Evolutionary conservation across 1,140 invertebrate genomes (phyloP).

Genomic region (Holotrichia oblita): DNA sequence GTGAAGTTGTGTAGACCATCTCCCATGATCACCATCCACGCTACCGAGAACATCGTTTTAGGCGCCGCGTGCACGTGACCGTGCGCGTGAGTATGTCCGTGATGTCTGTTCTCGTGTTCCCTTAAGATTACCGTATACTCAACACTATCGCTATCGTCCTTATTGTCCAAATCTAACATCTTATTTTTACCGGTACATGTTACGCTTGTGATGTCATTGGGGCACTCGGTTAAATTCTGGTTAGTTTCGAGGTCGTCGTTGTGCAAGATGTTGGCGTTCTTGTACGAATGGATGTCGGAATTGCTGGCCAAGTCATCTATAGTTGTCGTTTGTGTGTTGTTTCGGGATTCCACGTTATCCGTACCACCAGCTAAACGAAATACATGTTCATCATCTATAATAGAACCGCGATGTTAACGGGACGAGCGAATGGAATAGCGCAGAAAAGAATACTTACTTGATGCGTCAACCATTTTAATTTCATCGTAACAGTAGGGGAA

Average conservation of each 20-base stretch:
- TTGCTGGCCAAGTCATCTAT: conserved; percentile 48
- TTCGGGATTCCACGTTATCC: conserved; percentile 35
- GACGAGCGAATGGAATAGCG: background rate
- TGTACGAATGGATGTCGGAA: conserved; percentile 48
- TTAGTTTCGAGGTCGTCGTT: conserved; percentile 53
- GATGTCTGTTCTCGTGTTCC: conserved; percentile 84
- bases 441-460: conserved; percentile 59
- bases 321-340: conserved; percentile 41
- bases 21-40: conserved; percentile 96
- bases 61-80: conserved; percentile 86
- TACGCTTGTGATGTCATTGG: conserved; percentile 48
- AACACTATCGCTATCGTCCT: conserved; percentile 47
- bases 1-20: conserved; percentile 93
- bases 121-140: conserved; percentile 60
- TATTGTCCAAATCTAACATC: conserved; percentile 50
- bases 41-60: conserved; percentile 82
- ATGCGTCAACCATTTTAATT: conserved; percentile 61
- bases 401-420: no score
- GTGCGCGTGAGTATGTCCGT: conserved; percentile 87
- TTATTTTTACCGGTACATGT: conserved; percentile 57
- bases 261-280: conserved; percentile 42
- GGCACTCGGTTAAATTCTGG: conserved; percentile 54
- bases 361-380: conserved; percentile 40
- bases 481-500: conserved; percentile 86
- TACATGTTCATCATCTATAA: conserved; percentile 38